These are phyloP conservation scores for Cryptoprocta ferox DNA, from an alignment of 2,797 vertebrate genomes.

Conservation along the genomic window DNA sequence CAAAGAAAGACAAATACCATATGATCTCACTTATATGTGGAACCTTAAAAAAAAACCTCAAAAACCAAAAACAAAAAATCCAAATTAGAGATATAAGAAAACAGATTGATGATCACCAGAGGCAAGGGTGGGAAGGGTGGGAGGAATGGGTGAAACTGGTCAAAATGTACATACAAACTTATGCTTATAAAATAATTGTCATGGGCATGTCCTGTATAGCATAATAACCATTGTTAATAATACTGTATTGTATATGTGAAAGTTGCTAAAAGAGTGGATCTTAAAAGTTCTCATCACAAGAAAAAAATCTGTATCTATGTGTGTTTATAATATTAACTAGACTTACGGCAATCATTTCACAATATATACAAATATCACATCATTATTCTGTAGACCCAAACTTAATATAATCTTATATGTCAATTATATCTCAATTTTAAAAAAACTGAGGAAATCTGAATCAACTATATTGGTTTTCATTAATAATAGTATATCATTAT, in stretches of 20 bases:
- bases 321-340: background rate
- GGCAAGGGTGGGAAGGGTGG: background rate
- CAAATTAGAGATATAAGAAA: background rate
- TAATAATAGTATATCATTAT: background rate
- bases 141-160: background rate
- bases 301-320: background rate
- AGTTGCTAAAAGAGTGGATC: background rate
- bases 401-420: background rate
- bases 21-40: background rate
- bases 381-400: background rate
- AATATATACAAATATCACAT: background rate
- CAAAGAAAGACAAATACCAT: background rate
- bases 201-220: background rate
- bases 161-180: background rate
- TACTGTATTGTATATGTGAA: background rate
- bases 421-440: background rate
- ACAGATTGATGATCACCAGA: background rate
- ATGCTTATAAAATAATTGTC: background rate
- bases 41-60: background rate
- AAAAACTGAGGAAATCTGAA: background rate
- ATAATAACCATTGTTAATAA: background rate
- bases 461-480: background rate
- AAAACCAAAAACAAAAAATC: background rate
- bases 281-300: background rate
- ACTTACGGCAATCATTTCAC: background rate